Percentiles rank a stretch among this genome's conserved stretches.
phyloP scores from a whole-genome alignment of 2,113 vertebrate species.

The Rhinopomastus cyanomelas region DNA sequence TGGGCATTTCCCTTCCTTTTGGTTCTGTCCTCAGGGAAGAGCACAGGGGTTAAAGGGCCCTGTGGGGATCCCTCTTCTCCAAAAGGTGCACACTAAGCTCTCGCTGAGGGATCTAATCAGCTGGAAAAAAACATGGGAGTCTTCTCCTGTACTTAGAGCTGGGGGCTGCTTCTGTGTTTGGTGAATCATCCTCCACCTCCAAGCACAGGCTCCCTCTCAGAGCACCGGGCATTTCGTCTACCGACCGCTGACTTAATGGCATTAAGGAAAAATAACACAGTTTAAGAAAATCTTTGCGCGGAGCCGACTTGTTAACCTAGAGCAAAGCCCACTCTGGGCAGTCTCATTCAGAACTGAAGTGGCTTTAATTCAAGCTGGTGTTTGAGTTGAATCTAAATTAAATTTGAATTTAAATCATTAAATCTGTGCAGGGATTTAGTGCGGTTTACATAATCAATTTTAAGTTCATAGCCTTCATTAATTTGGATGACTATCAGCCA shows the following conservation, averaged over 20 bases:
- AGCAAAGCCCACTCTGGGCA: slow-evolving; percentile 13
- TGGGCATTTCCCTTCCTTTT: not conserved
- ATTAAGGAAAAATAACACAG: not conserved
- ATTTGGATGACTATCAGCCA: slow-evolving; percentile 61
- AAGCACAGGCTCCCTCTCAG: not conserved
- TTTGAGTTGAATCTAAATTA: slow-evolving; percentile 70
- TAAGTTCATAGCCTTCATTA: slow-evolving; percentile 66
- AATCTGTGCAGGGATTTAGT: slow-evolving; percentile 47
- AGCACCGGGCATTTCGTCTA: not conserved
- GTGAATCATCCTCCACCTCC: slow-evolving; percentile 4
- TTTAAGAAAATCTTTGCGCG: slow-evolving; percentile 47
- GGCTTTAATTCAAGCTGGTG: slow-evolving; percentile 62
- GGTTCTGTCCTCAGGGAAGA: not conserved
- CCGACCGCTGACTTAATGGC: not conserved
- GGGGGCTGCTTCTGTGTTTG: slow-evolving; percentile 1
- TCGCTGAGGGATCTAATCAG: not conserved
- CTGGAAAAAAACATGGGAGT: not conserved
- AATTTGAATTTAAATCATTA: slow-evolving; percentile 73
- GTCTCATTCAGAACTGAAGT: slow-evolving; percentile 54
- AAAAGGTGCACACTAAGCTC: not conserved
- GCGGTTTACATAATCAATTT: slow-evolving; percentile 69
- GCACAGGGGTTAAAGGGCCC: not conserved
- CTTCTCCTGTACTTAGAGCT: not conserved
- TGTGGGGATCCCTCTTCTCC: not conserved
- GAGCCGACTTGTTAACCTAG: slow-evolving; percentile 40